Base-by-base conservation (phyloP, 1,140 invertebrate genomes). In the Drosophila mauritiana region DNA sequence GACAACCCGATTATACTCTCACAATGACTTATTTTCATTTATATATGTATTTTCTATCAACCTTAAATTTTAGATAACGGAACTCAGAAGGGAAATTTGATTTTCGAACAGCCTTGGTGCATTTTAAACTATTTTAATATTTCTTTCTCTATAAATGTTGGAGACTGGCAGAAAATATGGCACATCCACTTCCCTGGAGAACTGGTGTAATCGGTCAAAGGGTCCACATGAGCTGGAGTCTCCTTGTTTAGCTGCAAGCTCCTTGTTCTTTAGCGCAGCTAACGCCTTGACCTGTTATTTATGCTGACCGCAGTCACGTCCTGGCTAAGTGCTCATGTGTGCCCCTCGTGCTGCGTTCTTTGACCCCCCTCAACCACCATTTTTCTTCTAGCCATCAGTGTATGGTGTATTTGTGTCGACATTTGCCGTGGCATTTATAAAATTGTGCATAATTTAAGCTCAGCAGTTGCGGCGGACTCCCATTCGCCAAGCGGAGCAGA, bases 361-460 rank as follows among this genome's bases (percentile, higher is more conserved):
- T 27, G n/a, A 25, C 13, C 37, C 42, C 15, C 46, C 0, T 5
- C 31, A 5, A 4, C 11, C 17, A 10, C 0, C 12, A 39, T 2
- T 5, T 39, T 13, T 31, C 4, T 3, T 12, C 13, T 1, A 0
- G 0, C 61, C 17, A 4, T 8, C 34, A 4, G 15, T 12, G 15
- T 15, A 36, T n/a, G 31, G 65, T 62, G 48, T 36, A 51, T 73
- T 73, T 64, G 46, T 58, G 70, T 55, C 54, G 59, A 73, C 70
- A 76, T 76, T 65, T 59, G 72, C 53, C 55, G 61, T 68, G 58
- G 62, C 53, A 78, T 78, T 78, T 78, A 78, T 78, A 78, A 78
- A 78, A 78, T 78, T 70, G 73, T 78, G 75, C 75, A 78, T 78
- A 78, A 78, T 77, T 78, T 78, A 78, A 78, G 72, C 73, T 53